A percentile compares a stretch with the other conserved stretches of the same genome.
phyloP scores from a whole-genome alignment of 2,888 invertebrate genomes.

The Epinotia nisella region DNA sequence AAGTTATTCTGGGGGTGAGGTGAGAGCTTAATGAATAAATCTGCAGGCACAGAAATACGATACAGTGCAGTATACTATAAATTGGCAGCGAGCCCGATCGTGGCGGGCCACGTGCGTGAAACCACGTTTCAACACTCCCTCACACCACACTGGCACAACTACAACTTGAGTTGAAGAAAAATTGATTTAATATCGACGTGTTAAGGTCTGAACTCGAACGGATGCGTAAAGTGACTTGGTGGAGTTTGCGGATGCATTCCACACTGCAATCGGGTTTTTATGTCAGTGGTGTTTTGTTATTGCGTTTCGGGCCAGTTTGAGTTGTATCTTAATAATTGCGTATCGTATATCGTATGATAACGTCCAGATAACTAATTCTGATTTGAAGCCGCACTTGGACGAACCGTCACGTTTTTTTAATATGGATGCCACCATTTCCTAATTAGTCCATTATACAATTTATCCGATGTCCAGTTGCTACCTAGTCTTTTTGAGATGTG shows the following conservation, averaged over 20 bases:
- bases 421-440: no score
- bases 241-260: neutral
- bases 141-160: neutral
- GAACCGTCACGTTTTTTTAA: no score
- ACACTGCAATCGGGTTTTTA: slow-evolving; percentile 32
- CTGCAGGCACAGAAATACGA: slow-evolving; percentile 9
- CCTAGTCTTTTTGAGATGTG: no score
- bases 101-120: slow-evolving; percentile 14
- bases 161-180: neutral
- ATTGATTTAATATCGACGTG: neutral
- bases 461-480: no score
- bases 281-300: slow-evolving; percentile 3
- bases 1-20: neutral
- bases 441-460: no score
- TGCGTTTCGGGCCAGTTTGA: slow-evolving; percentile 10
- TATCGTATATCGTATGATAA: neutral
- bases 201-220: neutral
- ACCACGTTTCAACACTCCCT: neutral
- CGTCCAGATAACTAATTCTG: neutral
- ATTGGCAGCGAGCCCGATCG: slow-evolving; percentile 11
- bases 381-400: no score
- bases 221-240: neutral
- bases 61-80: slow-evolving; percentile 22
- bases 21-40: neutral
- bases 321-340: neutral